Evolutionary conservation across 2,113 vertebrate species (phyloP), one percentile per base, ranked within the genome.

Genomic region (Sebastes fasciatus): DNA sequence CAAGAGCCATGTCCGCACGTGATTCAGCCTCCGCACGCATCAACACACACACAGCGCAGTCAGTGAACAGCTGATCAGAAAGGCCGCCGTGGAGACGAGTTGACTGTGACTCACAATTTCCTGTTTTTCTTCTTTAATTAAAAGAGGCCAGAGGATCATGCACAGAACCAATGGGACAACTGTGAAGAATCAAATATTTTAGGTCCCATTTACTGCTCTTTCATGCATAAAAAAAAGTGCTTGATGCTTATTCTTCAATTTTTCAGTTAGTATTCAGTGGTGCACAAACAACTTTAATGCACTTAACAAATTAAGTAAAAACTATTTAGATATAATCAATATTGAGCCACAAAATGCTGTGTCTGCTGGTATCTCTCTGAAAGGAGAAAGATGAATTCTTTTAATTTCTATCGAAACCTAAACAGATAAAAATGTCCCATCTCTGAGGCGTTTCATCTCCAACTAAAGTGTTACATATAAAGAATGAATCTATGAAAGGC

Each of bases 71-170:
- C 34, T 34, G 34, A 34, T 34, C 34, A 34, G 34, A 34, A 34
- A 34, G 34, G 34, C 3, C 34, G 34, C 34, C 34, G 3, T 34
- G 34, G 34, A 34, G 3, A 34, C 34, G 34, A 34, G 34, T 74
- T 77, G 19, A 67, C 17, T 58, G 64, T 84, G 90, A 89, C 26
- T 90, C 82, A 80, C 17, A 21, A 48, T 82, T 79, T 79, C 21
- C 16, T 66, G 61, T 67, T 64, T 86, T 58, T 21, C 16, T 58
- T 42, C 26, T 34, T 10, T 21, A 26, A 51, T 79, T 72, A n/a
- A 71, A 82, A 74, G 54, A 40, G 67, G 54, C 54, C 42, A 77
- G 19, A 17, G 58, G 19, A 75, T 79, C 46, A 52, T 48, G 57
- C 49, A 60, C 67, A 42, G 26, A 46, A 60, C 13, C 57, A 43